phyloP scores from a whole-genome alignment of 2,113 vertebrate genomes.

The Hippocampus comes region DNA sequence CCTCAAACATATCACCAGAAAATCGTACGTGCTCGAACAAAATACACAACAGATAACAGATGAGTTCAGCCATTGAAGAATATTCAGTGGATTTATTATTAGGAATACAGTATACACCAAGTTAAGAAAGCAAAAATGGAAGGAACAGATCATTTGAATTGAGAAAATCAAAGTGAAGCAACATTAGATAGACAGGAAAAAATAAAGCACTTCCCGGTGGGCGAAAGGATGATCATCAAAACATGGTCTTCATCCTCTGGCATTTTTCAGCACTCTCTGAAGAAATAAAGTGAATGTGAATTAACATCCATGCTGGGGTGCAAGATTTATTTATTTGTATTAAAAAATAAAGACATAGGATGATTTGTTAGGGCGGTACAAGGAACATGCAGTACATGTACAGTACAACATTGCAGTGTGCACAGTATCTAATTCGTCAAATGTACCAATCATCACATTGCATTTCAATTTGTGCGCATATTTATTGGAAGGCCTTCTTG shows the following conservation, averaged over 20 bases:
- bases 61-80: background rate
- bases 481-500: too few species aligned
- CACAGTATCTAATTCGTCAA: too few species aligned
- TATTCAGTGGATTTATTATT: background rate
- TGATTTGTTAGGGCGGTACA: too few species aligned
- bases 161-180: background rate
- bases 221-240: background rate
- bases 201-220: background rate
- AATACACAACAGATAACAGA: background rate
- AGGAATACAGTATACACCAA: background rate
- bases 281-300: conserved; percentile 4
- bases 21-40: background rate
- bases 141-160: background rate
- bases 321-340: background rate
- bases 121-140: background rate
- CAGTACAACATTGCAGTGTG: too few species aligned
- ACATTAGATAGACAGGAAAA: background rate
- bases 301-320: background rate
- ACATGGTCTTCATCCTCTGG: conserved; percentile 51
- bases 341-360: too few species aligned
- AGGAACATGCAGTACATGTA: too few species aligned
- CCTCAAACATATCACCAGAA: background rate
- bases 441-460: too few species aligned
- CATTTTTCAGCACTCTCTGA: conserved; percentile 63
- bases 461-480: too few species aligned